phyloP scores from a whole-genome alignment of 1,140 invertebrate genomes.

The Lordiphosa collinella region DNA sequence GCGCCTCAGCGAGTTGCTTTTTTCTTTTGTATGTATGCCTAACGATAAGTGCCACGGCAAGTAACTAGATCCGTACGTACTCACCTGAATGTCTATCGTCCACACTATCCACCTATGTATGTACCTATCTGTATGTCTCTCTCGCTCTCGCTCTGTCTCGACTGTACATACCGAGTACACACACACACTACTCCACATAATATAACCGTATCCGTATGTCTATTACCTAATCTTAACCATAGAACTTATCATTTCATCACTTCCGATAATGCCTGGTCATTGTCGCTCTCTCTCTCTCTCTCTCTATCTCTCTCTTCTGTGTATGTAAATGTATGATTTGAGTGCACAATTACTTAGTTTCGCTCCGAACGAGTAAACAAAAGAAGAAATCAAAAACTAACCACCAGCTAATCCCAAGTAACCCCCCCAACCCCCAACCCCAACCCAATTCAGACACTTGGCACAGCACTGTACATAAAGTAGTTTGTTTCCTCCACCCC shows the following conservation, averaged over 20 bases:
- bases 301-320: conserved; percentile 5
- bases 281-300: not conserved
- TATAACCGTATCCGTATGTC: too few relatives aligned
- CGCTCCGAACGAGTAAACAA: not conserved
- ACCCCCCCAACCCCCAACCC: too few relatives aligned
- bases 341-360: not conserved
- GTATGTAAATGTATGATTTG: not conserved
- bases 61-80: conserved; percentile 27
- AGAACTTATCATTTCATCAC: too few relatives aligned
- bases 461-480: too few relatives aligned
- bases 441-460: too few relatives aligned
- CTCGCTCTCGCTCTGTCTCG: not conserved
- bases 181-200: too few relatives aligned
- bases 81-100: conserved; percentile 10
- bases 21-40: conserved; percentile 71
- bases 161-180: too few relatives aligned
- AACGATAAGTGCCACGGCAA: conserved; percentile 29
- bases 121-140: conserved; percentile 7
- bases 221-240: not conserved
- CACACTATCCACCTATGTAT: conserved; percentile 2
- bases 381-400: conserved; percentile 4
- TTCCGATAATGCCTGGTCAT: too few relatives aligned
- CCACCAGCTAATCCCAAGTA: conserved; percentile 6
- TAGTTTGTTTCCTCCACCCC: too few relatives aligned
- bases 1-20: conserved; percentile 64